Evolutionary conservation across 2,888 invertebrate genomes (phyloP).

Genomic region (Chydorus sphaericus): DNA sequence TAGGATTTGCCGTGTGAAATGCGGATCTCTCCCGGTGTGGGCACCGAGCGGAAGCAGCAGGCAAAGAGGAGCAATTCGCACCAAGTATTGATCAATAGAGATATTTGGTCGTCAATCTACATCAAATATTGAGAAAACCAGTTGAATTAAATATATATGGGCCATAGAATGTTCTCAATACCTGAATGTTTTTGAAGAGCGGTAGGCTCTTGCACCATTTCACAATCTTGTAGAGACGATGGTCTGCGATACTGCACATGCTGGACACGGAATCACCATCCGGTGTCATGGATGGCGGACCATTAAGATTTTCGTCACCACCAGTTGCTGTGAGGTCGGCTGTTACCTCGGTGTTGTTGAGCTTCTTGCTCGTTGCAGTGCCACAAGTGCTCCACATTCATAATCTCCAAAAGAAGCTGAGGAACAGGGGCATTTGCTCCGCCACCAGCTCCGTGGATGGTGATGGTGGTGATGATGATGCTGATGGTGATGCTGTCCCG

Average conservation of each 20-base stretch:
- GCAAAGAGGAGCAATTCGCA: conserved; percentile 82
- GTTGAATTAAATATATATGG: conserved; percentile 9
- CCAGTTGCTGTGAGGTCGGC: conserved; percentile 5
- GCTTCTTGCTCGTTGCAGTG: conserved; percentile 72
- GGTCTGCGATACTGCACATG: conserved; percentile 86
- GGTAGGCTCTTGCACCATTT: conserved; percentile 97
- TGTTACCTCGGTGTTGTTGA: conserved; percentile 24
- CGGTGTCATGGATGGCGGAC: conserved; percentile 53
- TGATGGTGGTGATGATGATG: conserved; percentile 19
- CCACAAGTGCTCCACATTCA: conserved; percentile 92
- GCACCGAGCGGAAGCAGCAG: conserved; percentile 85
- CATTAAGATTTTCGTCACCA: conserved; percentile 21
- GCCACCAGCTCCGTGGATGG: no score
- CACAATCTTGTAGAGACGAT: conserved; percentile 88
- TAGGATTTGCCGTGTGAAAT: conserved; percentile 47
- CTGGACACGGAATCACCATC: conserved; percentile 77
- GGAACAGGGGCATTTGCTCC: neutral
- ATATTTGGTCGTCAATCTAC: conserved; percentile 95
- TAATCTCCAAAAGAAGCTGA: conserved; percentile 38
- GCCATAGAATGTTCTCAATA: conserved; percentile 31
- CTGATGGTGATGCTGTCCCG: neutral
- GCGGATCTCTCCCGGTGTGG: conserved; percentile 75
- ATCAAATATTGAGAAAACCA: conserved; percentile 17
- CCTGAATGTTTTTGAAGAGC: conserved; percentile 88
- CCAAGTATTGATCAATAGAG: conserved; percentile 93